phyloP scores from a whole-genome alignment of 2,113 vertebrate genomes.

The Pterocles burchelli region DNA sequence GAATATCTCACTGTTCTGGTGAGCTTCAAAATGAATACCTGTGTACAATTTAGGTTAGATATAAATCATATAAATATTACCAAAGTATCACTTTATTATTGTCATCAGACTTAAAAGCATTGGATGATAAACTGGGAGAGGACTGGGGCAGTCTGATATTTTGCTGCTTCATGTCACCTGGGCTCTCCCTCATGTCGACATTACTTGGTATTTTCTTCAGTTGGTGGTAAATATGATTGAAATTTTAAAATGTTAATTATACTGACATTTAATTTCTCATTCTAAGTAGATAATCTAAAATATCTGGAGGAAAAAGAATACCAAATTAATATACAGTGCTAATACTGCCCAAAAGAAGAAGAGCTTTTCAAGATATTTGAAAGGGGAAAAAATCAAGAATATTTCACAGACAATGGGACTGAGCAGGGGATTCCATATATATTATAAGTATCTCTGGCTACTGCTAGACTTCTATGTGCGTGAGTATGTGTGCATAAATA shows the following conservation, averaged over 20 bases:
- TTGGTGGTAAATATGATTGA: background rate
- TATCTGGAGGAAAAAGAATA: background rate
- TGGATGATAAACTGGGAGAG: background rate
- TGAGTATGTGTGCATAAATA: background rate
- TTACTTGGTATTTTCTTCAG: background rate
- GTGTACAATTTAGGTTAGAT: background rate
- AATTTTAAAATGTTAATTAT: conserved; percentile 3
- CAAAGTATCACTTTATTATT: background rate
- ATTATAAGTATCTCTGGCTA: background rate
- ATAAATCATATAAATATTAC: background rate
- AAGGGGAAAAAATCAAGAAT: background rate
- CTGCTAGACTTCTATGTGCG: background rate
- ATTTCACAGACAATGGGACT: background rate
- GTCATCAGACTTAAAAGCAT: background rate
- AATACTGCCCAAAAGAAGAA: background rate
- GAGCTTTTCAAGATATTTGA: background rate
- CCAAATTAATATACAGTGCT: background rate
- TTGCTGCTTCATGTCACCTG: background rate
- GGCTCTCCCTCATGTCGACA: background rate
- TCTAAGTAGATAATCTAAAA: conserved; percentile 7
- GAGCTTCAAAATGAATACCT: background rate
- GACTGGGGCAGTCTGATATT: background rate
- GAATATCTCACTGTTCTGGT: background rate
- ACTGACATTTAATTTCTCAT: conserved; percentile 28
- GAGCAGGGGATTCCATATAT: background rate